Evolutionary conservation across 2,888 invertebrate species (phyloP), one percentile per base, ranked within the genome.

Genomic region (Druceiella hillmani): DNA sequence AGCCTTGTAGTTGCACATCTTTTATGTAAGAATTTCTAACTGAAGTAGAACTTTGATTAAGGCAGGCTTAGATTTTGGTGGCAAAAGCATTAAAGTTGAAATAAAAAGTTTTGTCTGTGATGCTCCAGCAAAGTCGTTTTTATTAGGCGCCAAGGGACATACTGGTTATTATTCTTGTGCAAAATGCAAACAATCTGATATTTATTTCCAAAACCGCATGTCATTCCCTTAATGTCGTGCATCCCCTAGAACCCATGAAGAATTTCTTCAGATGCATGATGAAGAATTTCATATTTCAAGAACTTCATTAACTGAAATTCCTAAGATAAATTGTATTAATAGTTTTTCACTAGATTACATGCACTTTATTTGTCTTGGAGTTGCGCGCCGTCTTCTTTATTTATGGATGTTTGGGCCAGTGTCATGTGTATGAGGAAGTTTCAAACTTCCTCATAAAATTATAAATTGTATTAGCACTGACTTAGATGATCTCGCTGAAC

Each of bases 41-140:
- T n/a, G n/a, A n/a, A n/a, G n/a, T n/a, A n/a, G n/a, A n/a, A n/a
- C n/a, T n/a, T n/a, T n/a, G n/a, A n/a, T n/a, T n/a, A n/a, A n/a
- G n/a, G n/a, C n/a, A n/a, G n/a, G n/a, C n/a, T n/a, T n/a, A n/a
- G n/a, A n/a, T n/a, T n/a, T n/a, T n/a, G n/a, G n/a, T n/a, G n/a
- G n/a, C n/a, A n/a, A n/a, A n/a, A n/a, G n/a, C n/a, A n/a, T n/a
- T n/a, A n/a, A n/a, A n/a, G n/a, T n/a, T n/a, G n/a, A n/a, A n/a
- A n/a, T n/a, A n/a, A n/a, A n/a, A n/a, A n/a, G n/a, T 37, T 46
- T 50, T 39, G 32, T 48, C 29, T 46, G 44, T 47, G 45, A 45
- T 42, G 41, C 38, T 41, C 46, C 44, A 24, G 42, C 43, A 12
- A 46, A 42, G 28, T 34, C 38, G 10, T 45, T 40, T 13, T 38